phyloP scores from a whole-genome alignment of 2,797 vertebrate genomes.

The Karalla daura region DNA sequence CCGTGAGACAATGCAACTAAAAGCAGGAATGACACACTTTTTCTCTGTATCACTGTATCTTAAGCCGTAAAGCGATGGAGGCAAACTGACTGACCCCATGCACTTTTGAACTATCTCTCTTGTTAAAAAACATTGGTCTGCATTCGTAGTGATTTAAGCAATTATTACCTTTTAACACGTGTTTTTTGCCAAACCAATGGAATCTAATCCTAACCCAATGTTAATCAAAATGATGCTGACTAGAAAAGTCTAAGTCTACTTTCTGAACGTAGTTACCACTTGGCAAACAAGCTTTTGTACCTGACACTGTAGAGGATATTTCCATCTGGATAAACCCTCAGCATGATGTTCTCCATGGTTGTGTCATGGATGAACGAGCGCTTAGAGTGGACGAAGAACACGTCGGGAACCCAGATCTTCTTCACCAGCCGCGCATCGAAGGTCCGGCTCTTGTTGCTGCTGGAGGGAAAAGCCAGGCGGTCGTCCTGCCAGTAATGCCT shows the following conservation, averaged over 20 bases:
- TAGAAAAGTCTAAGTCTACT: too few species aligned
- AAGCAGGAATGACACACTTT: not conserved
- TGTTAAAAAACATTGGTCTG: too few species aligned
- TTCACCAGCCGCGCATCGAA: constrained; percentile 92
- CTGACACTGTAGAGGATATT: constrained; percentile 93
- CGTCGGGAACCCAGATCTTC: constrained; percentile 96
- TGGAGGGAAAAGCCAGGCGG: constrained; percentile 91
- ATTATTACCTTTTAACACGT: too few species aligned
- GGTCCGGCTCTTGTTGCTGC: constrained; percentile 92
- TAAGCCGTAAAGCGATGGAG: too few species aligned
- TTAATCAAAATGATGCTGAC: too few species aligned
- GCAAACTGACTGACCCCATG: too few species aligned
- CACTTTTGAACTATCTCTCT: too few species aligned
- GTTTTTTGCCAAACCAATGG: too few species aligned
- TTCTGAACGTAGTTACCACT: not conserved
- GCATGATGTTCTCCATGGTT: constrained; percentile 93
- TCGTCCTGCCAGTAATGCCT: constrained; percentile 97
- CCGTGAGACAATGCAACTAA: not conserved
- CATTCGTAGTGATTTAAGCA: too few species aligned
- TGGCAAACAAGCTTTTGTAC: constrained; percentile 78
- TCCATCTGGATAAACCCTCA: constrained; percentile 89
- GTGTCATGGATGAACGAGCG: constrained; percentile 94
- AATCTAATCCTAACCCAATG: not conserved
- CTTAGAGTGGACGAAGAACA: constrained; percentile 95
- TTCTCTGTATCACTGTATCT: too few species aligned